These are phyloP conservation scores for Dicerorhinus sumatrensis DNA, from an alignment of 2,113 vertebrate species.

Conservation along the genomic window DNA sequence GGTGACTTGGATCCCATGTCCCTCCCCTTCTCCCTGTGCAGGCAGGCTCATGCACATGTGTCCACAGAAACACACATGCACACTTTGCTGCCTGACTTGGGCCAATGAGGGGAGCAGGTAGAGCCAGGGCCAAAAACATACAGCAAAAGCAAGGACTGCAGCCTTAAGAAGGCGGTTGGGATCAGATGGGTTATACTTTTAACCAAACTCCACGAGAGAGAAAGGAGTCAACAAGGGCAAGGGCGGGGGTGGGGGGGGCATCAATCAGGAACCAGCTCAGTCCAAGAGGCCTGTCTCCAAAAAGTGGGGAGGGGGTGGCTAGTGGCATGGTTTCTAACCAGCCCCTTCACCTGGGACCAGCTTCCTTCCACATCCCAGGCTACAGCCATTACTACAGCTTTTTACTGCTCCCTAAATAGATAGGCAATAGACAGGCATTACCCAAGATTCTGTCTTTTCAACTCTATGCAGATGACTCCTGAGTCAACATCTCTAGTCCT, in stretches of 20 bases:
- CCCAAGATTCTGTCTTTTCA: constrained; percentile 18
- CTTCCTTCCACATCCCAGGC: background rate
- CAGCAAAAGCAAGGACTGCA: background rate
- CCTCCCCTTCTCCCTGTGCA: background rate
- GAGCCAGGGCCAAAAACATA: background rate
- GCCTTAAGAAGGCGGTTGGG: background rate
- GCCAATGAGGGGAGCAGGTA: background rate
- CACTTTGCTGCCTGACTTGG: background rate
- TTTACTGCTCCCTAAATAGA: constrained; percentile 6
- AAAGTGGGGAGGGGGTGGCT: background rate
- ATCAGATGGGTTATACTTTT: background rate
- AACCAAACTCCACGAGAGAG: background rate
- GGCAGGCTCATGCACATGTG: background rate
- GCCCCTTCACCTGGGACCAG: background rate
- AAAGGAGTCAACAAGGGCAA: background rate
- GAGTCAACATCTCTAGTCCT: background rate
- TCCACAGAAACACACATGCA: background rate
- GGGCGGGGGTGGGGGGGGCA: background rate
- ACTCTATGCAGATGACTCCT: background rate
- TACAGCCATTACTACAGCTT: background rate
- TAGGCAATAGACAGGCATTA: background rate
- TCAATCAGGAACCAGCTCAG: constrained; percentile 15
- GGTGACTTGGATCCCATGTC: background rate
- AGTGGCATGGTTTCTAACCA: background rate
- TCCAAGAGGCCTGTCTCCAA: background rate